These are phyloP conservation scores for Orius insidiosus DNA, from an alignment of 1,140 invertebrate genomes.

Conservation along the genomic window DNA sequence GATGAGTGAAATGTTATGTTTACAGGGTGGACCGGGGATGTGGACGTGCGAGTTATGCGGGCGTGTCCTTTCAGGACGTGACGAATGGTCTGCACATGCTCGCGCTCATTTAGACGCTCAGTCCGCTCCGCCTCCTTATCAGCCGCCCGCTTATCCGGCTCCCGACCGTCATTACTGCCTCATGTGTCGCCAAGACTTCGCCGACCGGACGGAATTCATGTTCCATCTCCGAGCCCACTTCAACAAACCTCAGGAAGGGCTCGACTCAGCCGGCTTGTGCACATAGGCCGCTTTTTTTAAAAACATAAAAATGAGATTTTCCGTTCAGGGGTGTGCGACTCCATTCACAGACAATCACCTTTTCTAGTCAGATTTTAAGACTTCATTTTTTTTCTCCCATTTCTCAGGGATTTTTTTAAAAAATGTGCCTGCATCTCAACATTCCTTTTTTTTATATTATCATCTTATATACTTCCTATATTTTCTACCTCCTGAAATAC, in stretches of 20 bases:
- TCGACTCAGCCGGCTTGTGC: conserved; percentile 9
- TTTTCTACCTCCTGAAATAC: too few relatives aligned
- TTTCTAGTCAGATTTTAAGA: background rate
- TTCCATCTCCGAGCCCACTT: conserved; percentile 49
- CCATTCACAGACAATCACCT: background rate
- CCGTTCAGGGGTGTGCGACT: background rate
- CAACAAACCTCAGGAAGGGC: conserved; percentile 11
- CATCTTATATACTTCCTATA: too few relatives aligned
- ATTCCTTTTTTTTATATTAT: too few relatives aligned
- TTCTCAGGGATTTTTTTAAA: too few relatives aligned
- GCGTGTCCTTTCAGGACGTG: conserved; percentile 42
- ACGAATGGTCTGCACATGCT: conserved; percentile 56
- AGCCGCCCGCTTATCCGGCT: conserved; percentile 11
- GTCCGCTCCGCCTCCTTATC: conserved; percentile 25
- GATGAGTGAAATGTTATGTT: background rate
- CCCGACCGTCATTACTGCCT: conserved; percentile 32
- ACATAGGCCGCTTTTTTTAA: conserved; percentile 4
- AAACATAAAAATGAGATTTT: background rate
- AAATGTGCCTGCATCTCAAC: too few relatives aligned
- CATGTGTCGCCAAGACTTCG: conserved; percentile 45
- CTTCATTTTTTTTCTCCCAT: too few relatives aligned
- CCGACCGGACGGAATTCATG: conserved; percentile 47
- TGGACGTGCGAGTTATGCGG: conserved; percentile 58
- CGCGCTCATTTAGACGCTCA: conserved; percentile 40
- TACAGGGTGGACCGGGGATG: conserved; percentile 22